Evolutionary conservation across 2,797 vertebrate species (phyloP), one percentile per base, ranked within the genome.

Genomic region (Pelodytes ibericus): DNA sequence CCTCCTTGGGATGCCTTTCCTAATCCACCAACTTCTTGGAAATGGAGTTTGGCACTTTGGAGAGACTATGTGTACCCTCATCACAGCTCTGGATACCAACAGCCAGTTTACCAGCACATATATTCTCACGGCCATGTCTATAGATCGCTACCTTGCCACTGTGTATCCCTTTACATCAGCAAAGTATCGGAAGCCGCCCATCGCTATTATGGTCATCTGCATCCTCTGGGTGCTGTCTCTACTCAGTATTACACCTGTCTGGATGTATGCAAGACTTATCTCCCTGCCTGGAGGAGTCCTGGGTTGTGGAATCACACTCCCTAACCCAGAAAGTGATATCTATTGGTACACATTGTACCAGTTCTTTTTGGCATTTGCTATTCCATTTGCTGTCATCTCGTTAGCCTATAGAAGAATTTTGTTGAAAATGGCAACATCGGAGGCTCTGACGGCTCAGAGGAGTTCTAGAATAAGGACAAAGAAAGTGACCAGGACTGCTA

Each of bases 51-150:
- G 82, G 83, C 62, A 1, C 29, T 85, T 53, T 64, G 82, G 82
- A 26, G 82, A 74, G 36, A 83, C 64, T 0, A 77, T 71, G 79
- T 76, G 80, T 44, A 82, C 81, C 18, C 47, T 83, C 44, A 80
- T 86, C 16, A 75, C 83, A 0, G 79, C 81, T 44, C 64, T 82
- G 70, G 82, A 81, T 60, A 79, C 82, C 56, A 82, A 85, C 72
- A 84, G 83, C 39, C 84, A 86, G 56, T 84, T 87, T 79, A 86
- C 81, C 27, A 84, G 82, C 80, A 85, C 68, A 47, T 84, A 80
- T 26, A 82, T 81, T 62, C 82, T 86, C 31, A 86, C 82, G 0
- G 75, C 82, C 31, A 83, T 81, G 79, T 82, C 82, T 27, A 61
- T 84, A 0, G 16, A 83, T 61, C 2, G 10, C 15, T 86, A 83